Conservation (phyloP, 2,888 invertebrate genomes). For the Mechanitis messenoides region DNA sequence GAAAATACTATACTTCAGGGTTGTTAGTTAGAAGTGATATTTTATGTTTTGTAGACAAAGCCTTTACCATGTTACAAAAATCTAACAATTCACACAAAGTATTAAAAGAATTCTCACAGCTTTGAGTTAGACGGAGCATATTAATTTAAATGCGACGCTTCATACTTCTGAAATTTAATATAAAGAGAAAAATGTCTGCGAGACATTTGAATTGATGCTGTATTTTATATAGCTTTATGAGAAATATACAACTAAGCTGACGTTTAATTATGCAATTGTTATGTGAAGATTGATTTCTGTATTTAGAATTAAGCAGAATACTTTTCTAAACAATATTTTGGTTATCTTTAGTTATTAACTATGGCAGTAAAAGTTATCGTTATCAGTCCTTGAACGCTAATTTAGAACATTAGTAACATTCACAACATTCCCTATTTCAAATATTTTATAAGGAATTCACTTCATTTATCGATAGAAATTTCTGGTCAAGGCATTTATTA, state of each 20-base stretch:
- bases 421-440: neutral
- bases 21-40: constrained; percentile 37
- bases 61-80: constrained; percentile 34
- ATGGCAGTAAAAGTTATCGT: neutral
- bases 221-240: constrained; percentile 5
- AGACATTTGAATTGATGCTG: constrained; percentile 14
- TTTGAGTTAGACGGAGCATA: constrained; percentile 16
- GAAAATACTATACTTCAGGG: constrained; percentile 17
- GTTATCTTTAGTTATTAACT: no score
- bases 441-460: neutral
- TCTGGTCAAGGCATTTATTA: neutral
- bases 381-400: neutral
- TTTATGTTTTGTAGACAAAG: constrained; percentile 58
- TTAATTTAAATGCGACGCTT: constrained; percentile 24
- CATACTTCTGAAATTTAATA: constrained; percentile 14
- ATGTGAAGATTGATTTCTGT: neutral
- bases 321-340: no score
- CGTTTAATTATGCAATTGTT: constrained; percentile 4
- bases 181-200: constrained; percentile 15
- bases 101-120: constrained; percentile 16
- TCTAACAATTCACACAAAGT: constrained; percentile 18
- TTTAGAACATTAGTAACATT: constrained; percentile 1
- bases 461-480: neutral
- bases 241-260: constrained; percentile 2
- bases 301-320: no score